phyloP scores from a whole-genome alignment of 2,113 vertebrate genomes.

The Ctenodactylus gundi region DNA sequence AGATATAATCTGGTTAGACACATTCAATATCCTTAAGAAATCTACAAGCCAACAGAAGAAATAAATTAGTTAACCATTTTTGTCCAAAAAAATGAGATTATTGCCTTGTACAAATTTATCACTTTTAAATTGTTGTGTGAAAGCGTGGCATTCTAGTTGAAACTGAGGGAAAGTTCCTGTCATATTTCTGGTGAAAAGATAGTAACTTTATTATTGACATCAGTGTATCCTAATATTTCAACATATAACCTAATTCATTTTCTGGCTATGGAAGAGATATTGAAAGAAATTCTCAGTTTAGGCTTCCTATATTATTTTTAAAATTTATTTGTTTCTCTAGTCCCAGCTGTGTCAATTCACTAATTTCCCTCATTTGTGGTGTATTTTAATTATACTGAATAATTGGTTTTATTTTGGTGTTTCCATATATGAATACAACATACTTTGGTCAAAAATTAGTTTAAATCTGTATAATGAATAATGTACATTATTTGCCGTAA shows the following conservation, averaged over 20 bases:
- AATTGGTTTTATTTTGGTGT: neutral
- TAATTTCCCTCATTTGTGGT: neutral
- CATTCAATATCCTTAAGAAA: neutral
- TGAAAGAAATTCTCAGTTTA: neutral
- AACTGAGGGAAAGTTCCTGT: neutral
- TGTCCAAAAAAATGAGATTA: neutral
- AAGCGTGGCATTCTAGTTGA: neutral
- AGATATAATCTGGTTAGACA: neutral
- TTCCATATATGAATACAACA: neutral
- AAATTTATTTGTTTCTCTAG: slow-evolving; percentile 11
- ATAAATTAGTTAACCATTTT: neutral
- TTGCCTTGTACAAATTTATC: neutral
- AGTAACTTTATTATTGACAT: slow-evolving; percentile 17
- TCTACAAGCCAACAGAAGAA: neutral
- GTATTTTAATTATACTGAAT: neutral
- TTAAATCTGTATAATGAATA: neutral
- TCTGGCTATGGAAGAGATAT: neutral
- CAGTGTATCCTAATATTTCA: neutral
- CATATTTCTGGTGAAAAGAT: slow-evolving; percentile 2
- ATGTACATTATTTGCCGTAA: neutral
- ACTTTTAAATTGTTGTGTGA: neutral
- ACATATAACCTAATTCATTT: neutral
- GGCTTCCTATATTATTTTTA: neutral
- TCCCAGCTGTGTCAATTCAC: neutral
- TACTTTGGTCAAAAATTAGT: neutral